A percentile compares a stretch with the other conserved stretches of the same genome.
phyloP scores from a whole-genome alignment of 2,888 invertebrate species.

The Chouioia cunea region DNA sequence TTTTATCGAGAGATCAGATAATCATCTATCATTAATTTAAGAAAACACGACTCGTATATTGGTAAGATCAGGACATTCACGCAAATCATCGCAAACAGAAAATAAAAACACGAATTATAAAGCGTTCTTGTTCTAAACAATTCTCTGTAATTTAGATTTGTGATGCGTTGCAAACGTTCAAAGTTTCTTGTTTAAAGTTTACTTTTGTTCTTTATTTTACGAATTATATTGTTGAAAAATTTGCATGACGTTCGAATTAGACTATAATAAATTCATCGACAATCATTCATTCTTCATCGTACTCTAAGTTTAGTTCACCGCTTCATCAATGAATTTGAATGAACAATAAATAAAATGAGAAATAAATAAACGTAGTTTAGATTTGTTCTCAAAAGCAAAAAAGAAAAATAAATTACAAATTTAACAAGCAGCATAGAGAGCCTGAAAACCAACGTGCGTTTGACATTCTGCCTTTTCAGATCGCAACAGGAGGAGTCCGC shows the following conservation, averaged over 20 bases:
- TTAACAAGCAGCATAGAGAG: background rate
- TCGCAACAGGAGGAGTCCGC: conserved; percentile 88
- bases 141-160: conserved; percentile 25
- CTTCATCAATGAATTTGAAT: background rate
- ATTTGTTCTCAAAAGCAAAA: conserved; percentile 11
- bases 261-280: conserved; percentile 1
- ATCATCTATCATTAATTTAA: conserved; percentile 1
- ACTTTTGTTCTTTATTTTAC: conserved; percentile 14
- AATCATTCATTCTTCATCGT: conserved; percentile 21
- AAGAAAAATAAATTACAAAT: conserved; percentile 3
- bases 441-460: conserved; percentile 53
- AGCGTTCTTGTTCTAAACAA: conserved; percentile 12
- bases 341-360: conserved; percentile 3
- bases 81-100: conserved; percentile 15
- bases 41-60: conserved; percentile 2
- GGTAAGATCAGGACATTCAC: conserved; percentile 26
- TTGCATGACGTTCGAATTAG: conserved; percentile 32
- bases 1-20: no score
- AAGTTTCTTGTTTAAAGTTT: conserved; percentile 13
- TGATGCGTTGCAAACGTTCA: conserved; percentile 25
- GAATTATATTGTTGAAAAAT: conserved; percentile 13
- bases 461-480: conserved; percentile 81
- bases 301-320: background rate
- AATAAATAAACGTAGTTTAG: conserved; percentile 6
- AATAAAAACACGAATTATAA: conserved; percentile 10